Evolutionary conservation across 2,888 invertebrate genomes (phyloP), one percentile per base, ranked within the genome.

Genomic region (Clunio marinus): DNA sequence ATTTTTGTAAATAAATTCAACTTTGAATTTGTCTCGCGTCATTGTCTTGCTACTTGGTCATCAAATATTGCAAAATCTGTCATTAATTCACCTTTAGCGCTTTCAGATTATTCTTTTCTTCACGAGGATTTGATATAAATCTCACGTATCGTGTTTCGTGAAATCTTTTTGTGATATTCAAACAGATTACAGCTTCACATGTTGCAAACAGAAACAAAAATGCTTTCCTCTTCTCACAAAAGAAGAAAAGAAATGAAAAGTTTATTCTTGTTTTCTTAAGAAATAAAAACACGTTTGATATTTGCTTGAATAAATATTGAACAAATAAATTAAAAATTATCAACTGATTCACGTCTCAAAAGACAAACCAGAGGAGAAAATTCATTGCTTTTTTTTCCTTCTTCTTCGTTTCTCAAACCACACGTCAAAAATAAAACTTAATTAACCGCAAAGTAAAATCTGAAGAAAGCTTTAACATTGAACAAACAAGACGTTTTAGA

Each of bases 261-360:
- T 32, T 32, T 8, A 32, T 32, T 32, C n/a, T n/a, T 8, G 35
- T 32, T 32, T 32, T 8, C 5, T 32, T 32, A 32, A 32, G 35
- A 32, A 22, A 22, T 15, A 57, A 15, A 25, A 7, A 27, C 57
- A 51, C 4, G 17, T 51, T 51, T 51, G 51, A 51, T 22, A 51
- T 51, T 51, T 24, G 25, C 25, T 27, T 35, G 2, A 59, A n/a
- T n/a, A 35, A 59, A 59, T 58, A 59, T 35, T 4, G n/a, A n/a
- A 32, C 32, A 59, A 59, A 59, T 59, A 59, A 59, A 59, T 59
- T 59, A 15, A 32, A 59, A 59, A 59, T 32, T 59, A 28, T 17
- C 59, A 17, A 25, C 24, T n/a, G 27, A 4, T 45, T 17, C n/a
- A 13, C 45, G 5, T n/a, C n/a, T n/a, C n/a, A n/a, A n/a, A n/a